Evolutionary conservation across 1,140 invertebrate genomes (phyloP).

Genomic region (Scylla paramamosain): DNA sequence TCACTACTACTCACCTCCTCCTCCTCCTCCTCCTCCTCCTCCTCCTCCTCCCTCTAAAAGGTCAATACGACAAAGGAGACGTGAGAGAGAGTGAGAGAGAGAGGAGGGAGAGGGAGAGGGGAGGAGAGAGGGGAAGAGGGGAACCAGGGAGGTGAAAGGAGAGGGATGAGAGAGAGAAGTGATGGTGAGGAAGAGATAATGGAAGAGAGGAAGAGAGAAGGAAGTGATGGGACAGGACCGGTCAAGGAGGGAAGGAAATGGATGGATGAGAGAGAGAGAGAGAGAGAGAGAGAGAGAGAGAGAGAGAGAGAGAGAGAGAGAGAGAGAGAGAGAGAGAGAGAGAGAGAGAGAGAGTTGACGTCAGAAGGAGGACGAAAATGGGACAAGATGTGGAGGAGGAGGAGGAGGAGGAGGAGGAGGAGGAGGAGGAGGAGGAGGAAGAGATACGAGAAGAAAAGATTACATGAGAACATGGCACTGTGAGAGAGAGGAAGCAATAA

Average conservation of each 20-base stretch:
- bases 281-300: conserved; percentile 1
- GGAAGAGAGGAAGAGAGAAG: neutral
- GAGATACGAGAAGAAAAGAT: no score
- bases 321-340: neutral
- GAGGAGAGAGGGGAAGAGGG: neutral
- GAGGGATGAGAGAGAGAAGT: neutral
- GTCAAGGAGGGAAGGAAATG: neutral
- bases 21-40: neutral
- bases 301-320: neutral
- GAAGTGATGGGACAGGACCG: neutral
- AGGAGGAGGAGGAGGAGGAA: no score
- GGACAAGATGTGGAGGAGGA: no score
- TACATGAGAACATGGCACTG: no score
- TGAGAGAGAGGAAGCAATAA: no score
- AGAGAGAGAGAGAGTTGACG: neutral
- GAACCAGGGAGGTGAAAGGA: neutral
- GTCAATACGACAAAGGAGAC: conserved; percentile 11
- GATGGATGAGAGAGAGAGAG: neutral
- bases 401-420: no score
- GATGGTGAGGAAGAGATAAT: neutral
- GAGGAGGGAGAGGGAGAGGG: neutral
- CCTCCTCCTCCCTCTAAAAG: neutral
- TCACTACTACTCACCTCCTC: neutral
- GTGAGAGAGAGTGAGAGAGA: neutral
- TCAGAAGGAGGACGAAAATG: no score